Evolutionary conservation across 2,797 vertebrate genomes (phyloP), one percentile per base, ranked within the genome.

Genomic region (Chelmon rostratus): DNA sequence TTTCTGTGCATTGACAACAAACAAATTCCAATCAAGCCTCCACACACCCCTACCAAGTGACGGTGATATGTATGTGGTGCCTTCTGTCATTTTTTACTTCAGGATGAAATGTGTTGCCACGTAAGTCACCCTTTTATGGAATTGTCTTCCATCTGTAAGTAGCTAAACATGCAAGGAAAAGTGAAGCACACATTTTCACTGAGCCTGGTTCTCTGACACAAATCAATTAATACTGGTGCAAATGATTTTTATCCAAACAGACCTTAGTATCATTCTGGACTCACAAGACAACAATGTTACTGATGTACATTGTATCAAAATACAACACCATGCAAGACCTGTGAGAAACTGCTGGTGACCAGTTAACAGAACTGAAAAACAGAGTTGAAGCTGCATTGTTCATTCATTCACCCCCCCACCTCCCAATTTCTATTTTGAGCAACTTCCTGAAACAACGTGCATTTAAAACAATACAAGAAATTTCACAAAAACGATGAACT

Each of bases 371-470:
- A 61, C 49, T 78, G 82, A 88, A 78, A 69, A 75, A 80, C 79
- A 65, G 64, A 73, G 76, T 16, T 59, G 56, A 80, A 80, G 89
- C 85, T 89, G 81, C 37, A 65, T 31, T 47, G 78, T 78, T 90
- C 68, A 89, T 85, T 92, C 40, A 42, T 91, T 91, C 88, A 90
- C 68, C 68, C 35, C 79, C 64, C 73, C 76, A 67, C 40, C 71
- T 58, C 31, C 21, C 86, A 81, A 58, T 62, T 52, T 91, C 88
- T 92, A 91, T 93, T 93, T 91, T 79, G 11, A 91, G 88, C 40
- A 23, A 84, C 85, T 86, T 93, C 91, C 86, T 88, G 68, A 90
- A 85, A 91, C 70, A 86, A 78, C 70, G 57, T 64, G 52, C 42
- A 62, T 84, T 92, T 82, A 84, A 38, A 79, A 77, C 13, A 69